Percentiles rank a stretch among this genome's conserved stretches.
These are phyloP conservation scores for Cricetomys ansorgei DNA, from an alignment of 2,113 vertebrate species.

Conservation along the genomic window DNA sequence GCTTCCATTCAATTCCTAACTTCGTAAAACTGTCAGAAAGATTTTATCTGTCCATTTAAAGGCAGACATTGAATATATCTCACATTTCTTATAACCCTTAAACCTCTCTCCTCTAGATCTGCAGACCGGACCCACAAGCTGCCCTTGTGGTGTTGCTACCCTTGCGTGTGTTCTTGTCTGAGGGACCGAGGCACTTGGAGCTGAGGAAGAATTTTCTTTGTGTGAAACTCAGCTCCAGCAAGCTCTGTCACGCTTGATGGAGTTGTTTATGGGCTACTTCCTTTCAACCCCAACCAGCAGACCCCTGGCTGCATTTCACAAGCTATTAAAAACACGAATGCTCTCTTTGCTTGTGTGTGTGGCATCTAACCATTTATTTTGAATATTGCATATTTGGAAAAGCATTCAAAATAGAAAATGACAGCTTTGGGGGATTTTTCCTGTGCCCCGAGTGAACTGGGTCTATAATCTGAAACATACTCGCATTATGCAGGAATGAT, in stretches of 20 bases:
- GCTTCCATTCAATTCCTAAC: background rate
- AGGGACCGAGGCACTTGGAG: constrained; percentile 36
- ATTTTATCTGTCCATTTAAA: constrained; percentile 35
- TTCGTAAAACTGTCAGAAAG: constrained; percentile 37
- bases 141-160: background rate
- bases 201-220: constrained; percentile 55
- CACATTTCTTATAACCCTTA: background rate
- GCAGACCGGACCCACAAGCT: background rate
- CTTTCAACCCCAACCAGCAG: constrained; percentile 68
- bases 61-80: background rate
- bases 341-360: constrained; percentile 65
- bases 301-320: constrained; percentile 71
- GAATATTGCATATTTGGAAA: constrained; percentile 78
- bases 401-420: constrained; percentile 78
- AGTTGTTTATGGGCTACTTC: constrained; percentile 76
- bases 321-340: constrained; percentile 75
- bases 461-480: constrained; percentile 75
- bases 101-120: background rate
- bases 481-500: constrained; percentile 80
- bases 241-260: constrained; percentile 59
- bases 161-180: background rate
- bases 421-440: constrained; percentile 71
- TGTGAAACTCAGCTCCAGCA: constrained; percentile 55
- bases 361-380: constrained; percentile 80
- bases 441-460: constrained; percentile 59